Percentiles rank a stretch among this genome's conserved stretches.
phyloP scores from a whole-genome alignment of 2,113 vertebrate genomes.

The Chamaea fasciata region DNA sequence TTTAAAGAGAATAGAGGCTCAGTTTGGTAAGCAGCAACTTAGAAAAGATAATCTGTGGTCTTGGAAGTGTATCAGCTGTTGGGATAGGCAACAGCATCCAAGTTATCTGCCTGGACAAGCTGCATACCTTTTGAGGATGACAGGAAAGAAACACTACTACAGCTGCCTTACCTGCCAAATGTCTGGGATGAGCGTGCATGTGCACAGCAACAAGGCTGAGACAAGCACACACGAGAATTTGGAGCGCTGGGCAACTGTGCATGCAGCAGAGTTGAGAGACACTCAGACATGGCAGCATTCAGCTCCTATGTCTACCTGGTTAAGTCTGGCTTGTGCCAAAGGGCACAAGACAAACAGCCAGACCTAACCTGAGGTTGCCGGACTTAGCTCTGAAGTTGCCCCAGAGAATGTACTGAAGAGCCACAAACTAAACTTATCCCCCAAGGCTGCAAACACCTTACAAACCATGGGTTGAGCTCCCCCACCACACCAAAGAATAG shows the following conservation, averaged over 20 bases:
- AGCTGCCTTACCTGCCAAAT: background rate
- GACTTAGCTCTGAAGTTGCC: background rate
- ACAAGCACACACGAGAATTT: background rate
- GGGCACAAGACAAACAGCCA: background rate
- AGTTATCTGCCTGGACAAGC: background rate
- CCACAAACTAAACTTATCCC: background rate
- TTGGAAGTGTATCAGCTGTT: background rate
- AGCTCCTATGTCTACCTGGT: background rate
- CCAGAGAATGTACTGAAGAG: background rate
- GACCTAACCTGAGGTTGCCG: background rate
- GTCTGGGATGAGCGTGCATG: accelerated
- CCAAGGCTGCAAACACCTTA: background rate
- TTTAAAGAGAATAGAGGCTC: background rate
- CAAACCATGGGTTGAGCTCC: background rate
- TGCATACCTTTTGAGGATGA: background rate
- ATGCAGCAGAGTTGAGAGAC: background rate
- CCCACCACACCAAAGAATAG: background rate
- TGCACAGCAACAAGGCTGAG: background rate
- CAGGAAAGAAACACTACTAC: background rate
- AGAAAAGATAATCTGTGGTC: background rate
- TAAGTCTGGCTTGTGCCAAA: background rate
- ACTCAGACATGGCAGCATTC: accelerated
- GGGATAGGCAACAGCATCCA: background rate
- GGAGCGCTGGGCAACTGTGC: background rate
- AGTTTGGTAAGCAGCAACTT: background rate